A percentile compares a stretch with the other conserved stretches of the same genome.
Conservation (phyloP, 2,888 invertebrate species). For the Apotomis turbidana region DNA sequence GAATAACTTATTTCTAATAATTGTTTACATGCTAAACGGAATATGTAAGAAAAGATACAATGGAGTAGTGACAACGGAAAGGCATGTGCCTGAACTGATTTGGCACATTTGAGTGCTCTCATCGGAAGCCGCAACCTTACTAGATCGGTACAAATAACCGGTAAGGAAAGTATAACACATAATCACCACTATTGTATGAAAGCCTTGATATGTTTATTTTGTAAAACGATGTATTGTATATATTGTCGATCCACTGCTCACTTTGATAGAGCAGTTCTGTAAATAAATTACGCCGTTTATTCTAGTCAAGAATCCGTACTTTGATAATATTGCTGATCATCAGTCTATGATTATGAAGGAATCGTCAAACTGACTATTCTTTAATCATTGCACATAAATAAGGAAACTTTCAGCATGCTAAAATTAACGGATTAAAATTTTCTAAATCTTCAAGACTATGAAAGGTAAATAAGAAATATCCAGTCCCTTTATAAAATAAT, state of each 20-base stretch:
- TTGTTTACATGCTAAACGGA: conserved; percentile 76
- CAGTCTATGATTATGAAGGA: not conserved
- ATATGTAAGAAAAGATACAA: conserved; percentile 61
- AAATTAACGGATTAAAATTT: too few species aligned
- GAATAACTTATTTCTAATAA: conserved; percentile 78
- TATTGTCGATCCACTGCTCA: conserved; percentile 49
- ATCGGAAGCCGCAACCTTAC: conserved; percentile 13
- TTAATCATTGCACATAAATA: conserved; percentile 50
- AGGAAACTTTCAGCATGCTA: conserved; percentile 30
- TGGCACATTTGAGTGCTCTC: conserved; percentile 61
- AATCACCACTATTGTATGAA: conserved; percentile 23
- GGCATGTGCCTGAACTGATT: conserved; percentile 57
- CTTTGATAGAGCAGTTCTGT: conserved; percentile 8
- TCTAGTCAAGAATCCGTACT: conserved; percentile 9
- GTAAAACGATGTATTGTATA: conserved; percentile 45
- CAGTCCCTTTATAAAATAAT: not conserved
- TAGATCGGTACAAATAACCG: conserved; percentile 6
- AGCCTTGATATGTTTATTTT: conserved; percentile 60
- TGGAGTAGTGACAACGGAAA: conserved; percentile 54
- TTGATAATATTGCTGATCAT: conserved; percentile 46
- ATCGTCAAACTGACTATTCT: not conserved
- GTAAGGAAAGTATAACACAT: not conserved
- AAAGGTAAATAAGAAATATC: not conserved
- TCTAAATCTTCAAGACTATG: too few species aligned
- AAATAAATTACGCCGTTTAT: not conserved